phyloP scores from a whole-genome alignment of 2,888 invertebrate genomes.

The Brenthis hecate region DNA sequence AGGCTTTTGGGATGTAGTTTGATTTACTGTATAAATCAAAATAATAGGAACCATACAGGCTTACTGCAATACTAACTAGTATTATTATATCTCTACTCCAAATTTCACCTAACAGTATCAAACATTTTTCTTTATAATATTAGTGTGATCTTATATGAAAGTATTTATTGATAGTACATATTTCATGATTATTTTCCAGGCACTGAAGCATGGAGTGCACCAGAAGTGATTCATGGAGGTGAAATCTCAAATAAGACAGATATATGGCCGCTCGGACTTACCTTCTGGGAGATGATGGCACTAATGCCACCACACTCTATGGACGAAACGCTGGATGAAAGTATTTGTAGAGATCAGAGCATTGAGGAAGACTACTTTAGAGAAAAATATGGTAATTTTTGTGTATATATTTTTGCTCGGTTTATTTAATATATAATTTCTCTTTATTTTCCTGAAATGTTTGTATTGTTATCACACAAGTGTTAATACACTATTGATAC shows the following conservation, averaged over 20 bases:
- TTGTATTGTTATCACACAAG: too few relatives aligned
- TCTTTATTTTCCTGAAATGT: too few relatives aligned
- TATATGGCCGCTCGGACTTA: slow-evolving; percentile 90
- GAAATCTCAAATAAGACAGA: slow-evolving; percentile 88
- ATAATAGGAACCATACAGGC: too few relatives aligned
- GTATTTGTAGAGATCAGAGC: slow-evolving; percentile 48
- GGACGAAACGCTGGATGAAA: slow-evolving; percentile 54
- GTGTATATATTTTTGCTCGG: neutral
- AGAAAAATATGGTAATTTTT: slow-evolving; percentile 60
- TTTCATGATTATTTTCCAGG: slow-evolving; percentile 65
- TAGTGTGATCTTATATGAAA: neutral
- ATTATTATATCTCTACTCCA: too few relatives aligned
- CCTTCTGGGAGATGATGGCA: slow-evolving; percentile 91
- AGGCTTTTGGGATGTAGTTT: too few relatives aligned
- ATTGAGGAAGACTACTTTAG: slow-evolving; percentile 53
- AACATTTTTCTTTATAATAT: neutral
- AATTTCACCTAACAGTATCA: too few relatives aligned
- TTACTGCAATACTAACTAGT: too few relatives aligned
- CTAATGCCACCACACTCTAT: slow-evolving; percentile 85
- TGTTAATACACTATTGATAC: too few relatives aligned
- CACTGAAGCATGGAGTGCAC: slow-evolving; percentile 90
- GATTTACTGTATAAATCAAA: too few relatives aligned
- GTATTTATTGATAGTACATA: too few relatives aligned
- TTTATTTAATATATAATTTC: too few relatives aligned
- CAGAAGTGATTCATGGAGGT: slow-evolving; percentile 86